phyloP scores from a whole-genome alignment of 1,140 invertebrate genomes.

The Wiebesia pumilae region DNA sequence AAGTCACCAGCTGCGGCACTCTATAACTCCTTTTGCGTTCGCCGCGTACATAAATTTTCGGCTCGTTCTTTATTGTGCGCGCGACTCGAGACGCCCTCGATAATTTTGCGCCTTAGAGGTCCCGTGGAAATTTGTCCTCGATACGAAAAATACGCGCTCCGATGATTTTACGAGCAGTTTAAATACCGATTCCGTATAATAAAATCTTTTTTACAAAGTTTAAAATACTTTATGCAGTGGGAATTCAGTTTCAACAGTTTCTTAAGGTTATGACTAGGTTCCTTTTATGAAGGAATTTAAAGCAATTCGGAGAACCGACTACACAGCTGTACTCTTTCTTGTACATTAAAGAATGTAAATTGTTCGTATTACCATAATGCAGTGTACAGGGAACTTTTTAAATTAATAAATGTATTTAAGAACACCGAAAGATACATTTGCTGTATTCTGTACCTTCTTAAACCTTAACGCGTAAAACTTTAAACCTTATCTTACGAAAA shows the following conservation, averaged over 20 bases:
- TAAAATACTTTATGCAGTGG: neutral
- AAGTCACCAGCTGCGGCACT: slow-evolving; percentile 35
- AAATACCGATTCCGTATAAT: neutral
- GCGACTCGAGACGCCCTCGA: slow-evolving; percentile 41
- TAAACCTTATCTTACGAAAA: neutral
- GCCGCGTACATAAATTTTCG: slow-evolving; percentile 22
- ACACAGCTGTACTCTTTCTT: neutral
- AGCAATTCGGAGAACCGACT: neutral
- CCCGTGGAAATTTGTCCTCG: slow-evolving; percentile 12
- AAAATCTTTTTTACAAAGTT: neutral
- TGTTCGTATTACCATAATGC: no score
- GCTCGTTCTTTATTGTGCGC: slow-evolving; percentile 19
- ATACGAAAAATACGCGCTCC: neutral
- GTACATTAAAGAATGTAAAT: neutral
- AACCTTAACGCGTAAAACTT: no score
- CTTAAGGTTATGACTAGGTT: neutral
- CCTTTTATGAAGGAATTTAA: neutral
- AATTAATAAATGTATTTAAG: neutral
- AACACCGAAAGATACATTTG: neutral
- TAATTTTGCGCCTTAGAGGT: slow-evolving; percentile 11
- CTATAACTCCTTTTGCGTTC: neutral
- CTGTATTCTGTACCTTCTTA: neutral
- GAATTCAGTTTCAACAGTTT: neutral
- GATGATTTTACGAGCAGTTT: slow-evolving; percentile 32
- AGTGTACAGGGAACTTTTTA: no score